Percentiles rank a stretch among this genome's conserved stretches.
Conservation (phyloP, 1,140 invertebrate genomes). For the Zaprionus nigranus region DNA sequence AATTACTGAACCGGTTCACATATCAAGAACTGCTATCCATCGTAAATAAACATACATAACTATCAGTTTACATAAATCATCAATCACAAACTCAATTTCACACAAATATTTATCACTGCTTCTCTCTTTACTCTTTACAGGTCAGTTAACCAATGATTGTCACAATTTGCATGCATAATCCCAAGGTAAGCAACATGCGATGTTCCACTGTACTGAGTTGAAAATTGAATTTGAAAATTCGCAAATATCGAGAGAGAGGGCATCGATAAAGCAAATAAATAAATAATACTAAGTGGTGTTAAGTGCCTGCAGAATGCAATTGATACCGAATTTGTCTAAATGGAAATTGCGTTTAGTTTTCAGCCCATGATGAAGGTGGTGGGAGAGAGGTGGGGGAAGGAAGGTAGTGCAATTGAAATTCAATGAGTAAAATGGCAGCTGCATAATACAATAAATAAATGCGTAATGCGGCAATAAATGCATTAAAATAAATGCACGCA, state of each 20-base stretch:
- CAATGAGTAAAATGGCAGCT: conserved; percentile 23
- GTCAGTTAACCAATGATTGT: neutral
- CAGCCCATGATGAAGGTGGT: neutral
- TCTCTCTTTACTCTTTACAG: neutral
- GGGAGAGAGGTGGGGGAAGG: neutral
- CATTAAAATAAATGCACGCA: conserved; percentile 50
- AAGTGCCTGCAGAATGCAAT: conserved; percentile 40
- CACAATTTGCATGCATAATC: neutral
- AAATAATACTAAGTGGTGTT: conserved; percentile 47
- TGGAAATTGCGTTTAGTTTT: conserved; percentile 36
- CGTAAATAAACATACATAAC: too few species aligned
- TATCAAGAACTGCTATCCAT: too few species aligned
- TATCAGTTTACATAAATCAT: too few species aligned
- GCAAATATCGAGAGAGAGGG: neutral
- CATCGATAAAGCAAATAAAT: conserved; percentile 29
- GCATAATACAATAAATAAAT: conserved; percentile 54
- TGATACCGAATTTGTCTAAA: conserved; percentile 38
- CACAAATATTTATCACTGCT: neutral
- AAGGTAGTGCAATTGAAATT: conserved; percentile 12
- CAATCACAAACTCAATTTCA: neutral
- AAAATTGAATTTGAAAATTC: neutral
- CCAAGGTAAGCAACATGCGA: neutral
- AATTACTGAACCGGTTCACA: too few species aligned
- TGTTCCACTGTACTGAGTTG: neutral
- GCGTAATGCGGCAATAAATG: conserved; percentile 51